Evolutionary conservation across 2,797 vertebrate genomes (phyloP).

Genomic region (Smutsia gigantea): DNA sequence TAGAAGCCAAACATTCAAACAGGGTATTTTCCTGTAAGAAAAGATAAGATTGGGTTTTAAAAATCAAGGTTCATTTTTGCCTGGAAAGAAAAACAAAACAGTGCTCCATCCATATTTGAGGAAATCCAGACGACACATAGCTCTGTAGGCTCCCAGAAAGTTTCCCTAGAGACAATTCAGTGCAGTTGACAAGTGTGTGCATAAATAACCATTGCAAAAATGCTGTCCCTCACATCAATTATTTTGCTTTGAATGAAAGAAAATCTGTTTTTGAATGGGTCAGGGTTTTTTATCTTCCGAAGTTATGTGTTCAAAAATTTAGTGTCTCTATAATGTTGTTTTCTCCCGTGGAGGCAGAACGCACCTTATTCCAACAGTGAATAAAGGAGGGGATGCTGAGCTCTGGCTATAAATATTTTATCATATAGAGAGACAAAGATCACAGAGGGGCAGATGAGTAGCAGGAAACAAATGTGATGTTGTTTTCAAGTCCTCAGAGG

Average conservation of each 20-base stretch:
- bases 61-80: background rate
- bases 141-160: background rate
- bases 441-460: conserved; percentile 25
- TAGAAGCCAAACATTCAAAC: background rate
- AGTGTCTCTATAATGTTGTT: background rate
- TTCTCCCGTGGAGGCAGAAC: background rate
- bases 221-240: background rate
- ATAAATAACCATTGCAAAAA: conserved; percentile 52
- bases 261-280: conserved; percentile 12
- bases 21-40: background rate
- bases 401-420: conserved; percentile 66
- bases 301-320: conserved; percentile 50
- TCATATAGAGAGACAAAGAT: conserved; percentile 46
- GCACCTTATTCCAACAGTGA: background rate
- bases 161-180: background rate
- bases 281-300: background rate
- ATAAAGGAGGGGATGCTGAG: background rate
- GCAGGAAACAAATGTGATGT: conserved; percentile 46
- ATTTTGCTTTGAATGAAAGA: conserved; percentile 51
- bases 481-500: conserved; percentile 50
- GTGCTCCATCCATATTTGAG: background rate
- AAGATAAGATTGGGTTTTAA: background rate
- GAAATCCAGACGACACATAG: background rate
- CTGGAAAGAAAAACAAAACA: conserved; percentile 55
- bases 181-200: background rate